phyloP scores from a whole-genome alignment of 2,113 vertebrate species.

The Narcine bancroftii region DNA sequence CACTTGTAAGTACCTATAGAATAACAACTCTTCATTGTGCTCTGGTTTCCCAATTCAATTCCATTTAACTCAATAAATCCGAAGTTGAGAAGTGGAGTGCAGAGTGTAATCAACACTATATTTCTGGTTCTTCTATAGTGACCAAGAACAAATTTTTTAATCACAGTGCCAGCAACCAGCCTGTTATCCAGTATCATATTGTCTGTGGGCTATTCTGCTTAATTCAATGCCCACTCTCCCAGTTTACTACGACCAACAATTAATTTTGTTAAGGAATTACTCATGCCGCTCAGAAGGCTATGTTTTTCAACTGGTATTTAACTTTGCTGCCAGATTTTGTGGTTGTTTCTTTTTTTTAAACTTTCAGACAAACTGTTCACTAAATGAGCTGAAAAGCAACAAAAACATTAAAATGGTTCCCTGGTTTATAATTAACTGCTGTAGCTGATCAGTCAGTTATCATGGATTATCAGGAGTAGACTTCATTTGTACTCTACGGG shows the following conservation, averaged over 20 bases:
- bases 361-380: conserved; percentile 23
- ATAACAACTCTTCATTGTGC: too few species aligned
- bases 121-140: too few species aligned
- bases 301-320: not conserved
- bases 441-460: conserved; percentile 14
- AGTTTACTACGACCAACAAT: not conserved
- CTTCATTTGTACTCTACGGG: not conserved
- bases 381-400: not conserved
- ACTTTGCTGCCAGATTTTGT: not conserved
- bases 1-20: too few species aligned
- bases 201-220: not conserved
- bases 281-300: not conserved
- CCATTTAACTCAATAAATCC: too few species aligned
- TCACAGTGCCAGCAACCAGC: too few species aligned
- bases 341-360: conserved; percentile 1
- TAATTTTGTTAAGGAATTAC: not conserved
- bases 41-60: too few species aligned
- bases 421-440: conserved; percentile 38
- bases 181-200: not conserved
- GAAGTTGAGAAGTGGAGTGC: too few species aligned
- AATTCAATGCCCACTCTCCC: not conserved
- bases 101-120: too few species aligned
- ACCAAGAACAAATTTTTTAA: too few species aligned
- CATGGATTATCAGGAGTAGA: conserved; percentile 6
- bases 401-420: not conserved